Evolutionary conservation across 2,113 vertebrate species (phyloP).

Genomic region (Rhadina sibilatrix): DNA sequence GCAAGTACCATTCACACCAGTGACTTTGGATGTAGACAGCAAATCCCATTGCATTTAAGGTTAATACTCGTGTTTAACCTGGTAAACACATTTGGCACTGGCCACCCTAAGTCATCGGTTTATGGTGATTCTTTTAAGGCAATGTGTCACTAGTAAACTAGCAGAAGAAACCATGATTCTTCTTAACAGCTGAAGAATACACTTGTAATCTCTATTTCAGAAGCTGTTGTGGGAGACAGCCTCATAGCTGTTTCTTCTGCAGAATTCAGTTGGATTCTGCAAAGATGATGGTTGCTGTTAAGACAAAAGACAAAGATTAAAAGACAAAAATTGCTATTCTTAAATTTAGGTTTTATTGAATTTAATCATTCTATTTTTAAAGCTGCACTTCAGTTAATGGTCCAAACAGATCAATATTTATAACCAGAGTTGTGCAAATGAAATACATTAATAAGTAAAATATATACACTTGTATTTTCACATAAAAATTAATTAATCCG

Average conservation of each 20-base stretch:
- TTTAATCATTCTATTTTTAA: slow-evolving; percentile 49
- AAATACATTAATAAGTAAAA: slow-evolving; percentile 41
- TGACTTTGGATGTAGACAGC: not conserved
- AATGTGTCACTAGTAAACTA: not conserved
- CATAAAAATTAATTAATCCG: slow-evolving; percentile 17
- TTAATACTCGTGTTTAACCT: not conserved
- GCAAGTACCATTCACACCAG: not conserved
- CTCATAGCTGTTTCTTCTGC: not conserved
- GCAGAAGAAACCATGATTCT: not conserved
- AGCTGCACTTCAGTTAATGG: not conserved
- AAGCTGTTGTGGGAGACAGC: not conserved
- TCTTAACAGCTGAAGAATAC: not conserved
- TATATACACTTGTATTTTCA: not conserved
- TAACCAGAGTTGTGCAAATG: not conserved
- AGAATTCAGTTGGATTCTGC: not conserved
- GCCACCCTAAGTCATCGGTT: not conserved
- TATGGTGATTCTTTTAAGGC: not conserved
- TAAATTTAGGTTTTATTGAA: slow-evolving; percentile 34
- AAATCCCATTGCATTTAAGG: not conserved
- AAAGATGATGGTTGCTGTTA: not conserved
- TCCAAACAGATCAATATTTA: slow-evolving; percentile 60
- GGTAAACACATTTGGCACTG: not conserved
- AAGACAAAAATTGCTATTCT: not conserved
- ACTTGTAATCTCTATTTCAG: not conserved
- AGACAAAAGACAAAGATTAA: not conserved